Evolutionary conservation across 35 echinoderm and acorn worm genomes (phyloP).

Genomic region (Amphiura filiformis): DNA sequence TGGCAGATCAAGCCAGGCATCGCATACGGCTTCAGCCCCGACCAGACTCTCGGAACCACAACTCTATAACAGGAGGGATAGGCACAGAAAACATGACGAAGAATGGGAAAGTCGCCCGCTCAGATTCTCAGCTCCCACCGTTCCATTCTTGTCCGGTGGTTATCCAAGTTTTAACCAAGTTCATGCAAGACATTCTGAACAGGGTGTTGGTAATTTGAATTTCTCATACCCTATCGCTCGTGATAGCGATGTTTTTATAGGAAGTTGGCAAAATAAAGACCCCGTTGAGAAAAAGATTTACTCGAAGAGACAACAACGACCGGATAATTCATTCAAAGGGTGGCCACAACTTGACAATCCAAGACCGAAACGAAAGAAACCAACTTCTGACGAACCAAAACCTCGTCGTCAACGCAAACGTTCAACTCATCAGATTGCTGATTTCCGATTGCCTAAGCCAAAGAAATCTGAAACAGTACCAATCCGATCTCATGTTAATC

Average conservation of each 20-base stretch:
- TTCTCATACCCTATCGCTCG: neutral
- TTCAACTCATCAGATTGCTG: neutral
- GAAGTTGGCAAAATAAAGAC: neutral
- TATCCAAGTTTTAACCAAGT: too few species aligned
- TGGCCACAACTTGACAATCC: neutral
- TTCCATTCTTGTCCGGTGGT: too few species aligned
- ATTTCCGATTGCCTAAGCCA: neutral
- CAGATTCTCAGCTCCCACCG: too few species aligned
- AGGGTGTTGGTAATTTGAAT: too few species aligned
- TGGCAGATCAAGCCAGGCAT: neutral
- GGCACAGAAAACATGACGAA: too few species aligned
- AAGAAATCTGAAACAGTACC: neutral
- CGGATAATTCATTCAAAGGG: neutral
- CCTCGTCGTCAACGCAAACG: neutral
- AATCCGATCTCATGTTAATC: too few species aligned
- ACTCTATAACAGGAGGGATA: too few species aligned
- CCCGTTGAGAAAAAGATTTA: neutral
- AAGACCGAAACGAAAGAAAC: neutral
- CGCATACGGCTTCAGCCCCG: too few species aligned
- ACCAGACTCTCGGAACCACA: too few species aligned
- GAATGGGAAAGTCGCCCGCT: too few species aligned
- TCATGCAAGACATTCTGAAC: too few species aligned
- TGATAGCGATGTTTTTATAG: neutral
- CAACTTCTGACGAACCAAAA: neutral
- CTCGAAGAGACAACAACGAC: too few species aligned